Percentiles rank a stretch among this genome's conserved stretches.
Evolutionary conservation across 2,888 invertebrate genomes (phyloP).

Genomic region (Agonopterix alstromeriana): DNA sequence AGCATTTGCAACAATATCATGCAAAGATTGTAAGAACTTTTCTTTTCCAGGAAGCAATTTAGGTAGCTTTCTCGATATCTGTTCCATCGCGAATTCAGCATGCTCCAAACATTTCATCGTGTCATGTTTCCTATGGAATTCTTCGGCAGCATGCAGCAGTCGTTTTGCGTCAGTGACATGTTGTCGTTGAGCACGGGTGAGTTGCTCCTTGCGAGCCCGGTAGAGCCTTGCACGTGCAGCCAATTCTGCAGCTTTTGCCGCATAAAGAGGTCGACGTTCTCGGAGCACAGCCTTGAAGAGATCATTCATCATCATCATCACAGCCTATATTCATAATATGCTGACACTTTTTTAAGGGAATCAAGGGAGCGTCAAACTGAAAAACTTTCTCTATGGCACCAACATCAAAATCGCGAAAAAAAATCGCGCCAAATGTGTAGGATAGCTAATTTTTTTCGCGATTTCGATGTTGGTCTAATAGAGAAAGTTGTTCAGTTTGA

Average conservation of each 20-base stretch:
- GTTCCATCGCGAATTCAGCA: constrained; percentile 60
- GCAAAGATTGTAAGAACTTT: constrained; percentile 48
- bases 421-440: too few relatives aligned
- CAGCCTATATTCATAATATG: too few relatives aligned
- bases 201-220: constrained; percentile 42
- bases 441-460: too few relatives aligned
- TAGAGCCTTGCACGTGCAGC: constrained; percentile 45
- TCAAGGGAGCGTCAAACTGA: too few relatives aligned
- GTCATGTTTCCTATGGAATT: constrained; percentile 38
- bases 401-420: too few relatives aligned
- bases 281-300: constrained; percentile 46
- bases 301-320: too few relatives aligned
- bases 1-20: constrained; percentile 50
- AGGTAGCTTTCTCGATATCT: constrained; percentile 47
- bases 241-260: constrained; percentile 46
- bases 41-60: constrained; percentile 55
- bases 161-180: constrained; percentile 49
- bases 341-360: too few relatives aligned
- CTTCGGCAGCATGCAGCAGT: constrained; percentile 37
- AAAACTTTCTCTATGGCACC: too few relatives aligned
- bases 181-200: constrained; percentile 45
- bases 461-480: too few relatives aligned
- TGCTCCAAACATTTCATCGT: constrained; percentile 54
- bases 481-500: too few relatives aligned
- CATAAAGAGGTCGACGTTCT: constrained; percentile 57